A percentile compares a stretch with the other conserved stretches of the same genome.
Evolutionary conservation across 2,113 vertebrate genomes (phyloP).

Genomic region (Passer domesticus): DNA sequence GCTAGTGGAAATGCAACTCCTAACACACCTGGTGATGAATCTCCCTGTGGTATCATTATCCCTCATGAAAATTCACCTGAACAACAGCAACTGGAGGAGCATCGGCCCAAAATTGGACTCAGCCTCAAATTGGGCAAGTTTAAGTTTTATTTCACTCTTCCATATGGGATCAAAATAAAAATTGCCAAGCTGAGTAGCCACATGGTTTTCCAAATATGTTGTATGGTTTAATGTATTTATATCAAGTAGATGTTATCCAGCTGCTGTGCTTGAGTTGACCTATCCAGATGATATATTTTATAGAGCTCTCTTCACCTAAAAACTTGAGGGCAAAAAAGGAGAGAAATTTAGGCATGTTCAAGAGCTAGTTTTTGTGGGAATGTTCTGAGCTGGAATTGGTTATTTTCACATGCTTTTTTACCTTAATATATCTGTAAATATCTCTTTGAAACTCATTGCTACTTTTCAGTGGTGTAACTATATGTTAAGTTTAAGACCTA

Average conservation of each 20-base stretch:
- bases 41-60: slow-evolving; percentile 97
- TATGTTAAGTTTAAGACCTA: neutral
- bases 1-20: slow-evolving; percentile 93
- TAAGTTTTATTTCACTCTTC: neutral
- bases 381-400: neutral
- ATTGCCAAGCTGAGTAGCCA: neutral
- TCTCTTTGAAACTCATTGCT: neutral
- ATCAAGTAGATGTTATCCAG: neutral
- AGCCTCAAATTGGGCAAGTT: slow-evolving; percentile 93
- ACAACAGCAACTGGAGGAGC: slow-evolving; percentile 89
- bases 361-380: neutral
- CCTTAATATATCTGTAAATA: neutral
- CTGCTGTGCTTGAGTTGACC: neutral
- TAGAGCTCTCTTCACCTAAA: neutral
- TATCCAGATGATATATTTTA: neutral
- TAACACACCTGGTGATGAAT: slow-evolving; percentile 92
- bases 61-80: slow-evolving; percentile 98
- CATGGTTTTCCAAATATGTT: neutral
- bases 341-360: neutral
- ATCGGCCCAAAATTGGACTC: slow-evolving; percentile 94
- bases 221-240: neutral
- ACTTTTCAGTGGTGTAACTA: neutral
- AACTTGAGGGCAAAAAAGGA: neutral
- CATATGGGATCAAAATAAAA: neutral
- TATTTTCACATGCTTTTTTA: neutral